These are phyloP conservation scores for Microplitis deprimator DNA, from an alignment of 2,888 invertebrate species.

Conservation along the genomic window DNA sequence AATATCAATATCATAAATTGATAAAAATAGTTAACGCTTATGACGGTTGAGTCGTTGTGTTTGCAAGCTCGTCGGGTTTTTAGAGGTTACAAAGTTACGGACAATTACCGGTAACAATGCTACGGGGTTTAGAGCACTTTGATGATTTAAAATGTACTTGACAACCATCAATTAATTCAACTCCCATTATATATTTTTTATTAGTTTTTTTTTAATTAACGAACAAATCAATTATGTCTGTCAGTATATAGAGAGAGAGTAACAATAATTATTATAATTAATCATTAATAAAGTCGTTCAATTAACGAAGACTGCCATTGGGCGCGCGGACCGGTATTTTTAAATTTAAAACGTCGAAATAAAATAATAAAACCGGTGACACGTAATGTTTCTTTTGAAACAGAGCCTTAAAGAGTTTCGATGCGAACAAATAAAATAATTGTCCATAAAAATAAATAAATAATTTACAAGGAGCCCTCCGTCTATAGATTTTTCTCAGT, in stretches of 20 bases:
- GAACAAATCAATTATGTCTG: background rate
- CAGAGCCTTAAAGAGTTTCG: slow-evolving; percentile 45
- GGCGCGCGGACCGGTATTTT: slow-evolving; percentile 26
- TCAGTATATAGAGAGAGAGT: background rate
- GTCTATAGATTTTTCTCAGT: slow-evolving; percentile 39
- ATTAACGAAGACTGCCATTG: slow-evolving; percentile 49
- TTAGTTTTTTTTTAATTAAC: slow-evolving; percentile 19
- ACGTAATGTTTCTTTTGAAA: slow-evolving; percentile 48
- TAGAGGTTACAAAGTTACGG: background rate
- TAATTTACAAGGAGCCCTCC: slow-evolving; percentile 34
- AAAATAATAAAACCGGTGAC: slow-evolving; percentile 29
- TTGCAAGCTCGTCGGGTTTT: slow-evolving; percentile 22
- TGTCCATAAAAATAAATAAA: slow-evolving; percentile 33
- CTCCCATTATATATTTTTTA: slow-evolving; percentile 36
- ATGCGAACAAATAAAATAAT: slow-evolving; percentile 40
- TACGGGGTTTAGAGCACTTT: slow-evolving; percentile 42
- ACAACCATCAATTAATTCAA: slow-evolving; percentile 31
- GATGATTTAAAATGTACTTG: slow-evolving; percentile 43
- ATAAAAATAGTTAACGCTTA: background rate
- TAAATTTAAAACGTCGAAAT: background rate
- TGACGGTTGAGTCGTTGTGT: slow-evolving; percentile 23
- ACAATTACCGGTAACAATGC: slow-evolving; percentile 36
- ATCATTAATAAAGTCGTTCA: slow-evolving; percentile 37
- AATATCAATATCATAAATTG: background rate
- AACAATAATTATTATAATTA: background rate